Evolutionary conservation across 2,797 vertebrate species (phyloP).

Genomic region (Eupleurogrammus muticus): DNA sequence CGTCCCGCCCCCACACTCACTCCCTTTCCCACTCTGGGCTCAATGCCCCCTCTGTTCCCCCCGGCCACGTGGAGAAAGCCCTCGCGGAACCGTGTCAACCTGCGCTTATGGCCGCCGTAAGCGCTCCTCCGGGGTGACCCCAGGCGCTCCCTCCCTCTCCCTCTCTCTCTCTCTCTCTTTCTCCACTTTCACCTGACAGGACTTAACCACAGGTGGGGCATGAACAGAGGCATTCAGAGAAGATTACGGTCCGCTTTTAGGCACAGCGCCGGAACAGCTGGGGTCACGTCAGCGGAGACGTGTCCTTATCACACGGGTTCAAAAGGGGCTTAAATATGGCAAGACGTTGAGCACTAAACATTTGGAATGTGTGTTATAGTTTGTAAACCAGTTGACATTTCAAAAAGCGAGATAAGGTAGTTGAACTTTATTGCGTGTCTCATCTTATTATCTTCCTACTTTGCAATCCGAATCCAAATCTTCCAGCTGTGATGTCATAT

Average conservation of each 20-base stretch:
- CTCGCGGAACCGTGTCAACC: slow-evolving; percentile 67
- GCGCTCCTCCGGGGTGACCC: slow-evolving; percentile 53
- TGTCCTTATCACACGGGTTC: slow-evolving; percentile 11
- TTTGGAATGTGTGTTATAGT: too few species aligned
- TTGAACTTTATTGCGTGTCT: too few species aligned
- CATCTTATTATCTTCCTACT: not conserved
- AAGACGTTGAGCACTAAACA: not conserved
- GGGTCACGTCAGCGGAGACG: slow-evolving; percentile 19
- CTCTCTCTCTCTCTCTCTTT: too few species aligned
- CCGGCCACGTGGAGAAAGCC: slow-evolving; percentile 65
- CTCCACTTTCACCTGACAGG: slow-evolving; percentile 74
- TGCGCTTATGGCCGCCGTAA: slow-evolving; percentile 61
- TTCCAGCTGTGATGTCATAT: not conserved
- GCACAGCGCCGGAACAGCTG: slow-evolving; percentile 21
- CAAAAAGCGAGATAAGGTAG: not conserved
- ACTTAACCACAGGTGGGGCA: slow-evolving; percentile 42
- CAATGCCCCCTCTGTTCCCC: slow-evolving; percentile 73
- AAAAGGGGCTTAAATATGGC: not conserved
- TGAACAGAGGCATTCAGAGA: slow-evolving; percentile 64
- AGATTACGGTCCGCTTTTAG: slow-evolving; percentile 37
- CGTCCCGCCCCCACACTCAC: slow-evolving; percentile 3
- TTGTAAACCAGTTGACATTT: not conserved
- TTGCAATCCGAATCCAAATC: not conserved
- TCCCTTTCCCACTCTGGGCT: slow-evolving; percentile 35
- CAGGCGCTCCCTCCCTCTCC: slow-evolving; percentile 42